Evolutionary conservation across 2,797 vertebrate species (phyloP).

Genomic region (Tragopan temminckii): DNA sequence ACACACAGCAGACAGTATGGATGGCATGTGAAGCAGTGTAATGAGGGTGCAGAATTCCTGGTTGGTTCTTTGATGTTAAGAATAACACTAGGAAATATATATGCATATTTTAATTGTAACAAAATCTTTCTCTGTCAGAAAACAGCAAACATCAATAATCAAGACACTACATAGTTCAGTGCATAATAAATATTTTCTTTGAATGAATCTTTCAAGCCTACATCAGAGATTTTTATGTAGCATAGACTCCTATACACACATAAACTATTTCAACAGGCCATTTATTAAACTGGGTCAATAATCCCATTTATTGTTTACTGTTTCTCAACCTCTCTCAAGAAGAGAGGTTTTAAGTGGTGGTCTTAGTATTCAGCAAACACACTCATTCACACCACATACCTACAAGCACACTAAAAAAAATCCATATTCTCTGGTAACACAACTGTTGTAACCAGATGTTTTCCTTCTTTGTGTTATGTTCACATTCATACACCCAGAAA

Average conservation of each 20-base stretch:
- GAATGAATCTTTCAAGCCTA: background rate
- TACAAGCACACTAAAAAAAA: background rate
- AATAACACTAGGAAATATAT: background rate
- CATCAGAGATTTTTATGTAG: background rate
- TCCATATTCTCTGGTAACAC: background rate
- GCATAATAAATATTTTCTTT: constrained; percentile 41
- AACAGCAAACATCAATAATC: constrained; percentile 33
- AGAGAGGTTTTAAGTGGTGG: background rate
- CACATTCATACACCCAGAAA: background rate
- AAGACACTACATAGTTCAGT: background rate
- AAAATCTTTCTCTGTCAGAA: background rate
- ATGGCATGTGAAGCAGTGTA: background rate
- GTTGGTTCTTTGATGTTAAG: background rate
- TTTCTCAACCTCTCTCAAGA: background rate
- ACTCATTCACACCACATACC: rapidly evolving
- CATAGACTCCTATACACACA: background rate
- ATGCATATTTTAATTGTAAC: no score
- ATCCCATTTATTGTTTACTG: background rate
- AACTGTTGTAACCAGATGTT: background rate
- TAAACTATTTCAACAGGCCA: constrained; percentile 15
- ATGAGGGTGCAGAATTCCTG: background rate
- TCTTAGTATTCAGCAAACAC: background rate
- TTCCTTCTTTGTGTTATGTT: background rate
- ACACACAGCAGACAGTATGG: background rate
- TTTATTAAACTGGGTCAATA: constrained; percentile 40